Percentiles rank a stretch among this genome's conserved stretches.
Conservation (phyloP, 2,797 vertebrate species). For the Staurois parvus region DNA sequence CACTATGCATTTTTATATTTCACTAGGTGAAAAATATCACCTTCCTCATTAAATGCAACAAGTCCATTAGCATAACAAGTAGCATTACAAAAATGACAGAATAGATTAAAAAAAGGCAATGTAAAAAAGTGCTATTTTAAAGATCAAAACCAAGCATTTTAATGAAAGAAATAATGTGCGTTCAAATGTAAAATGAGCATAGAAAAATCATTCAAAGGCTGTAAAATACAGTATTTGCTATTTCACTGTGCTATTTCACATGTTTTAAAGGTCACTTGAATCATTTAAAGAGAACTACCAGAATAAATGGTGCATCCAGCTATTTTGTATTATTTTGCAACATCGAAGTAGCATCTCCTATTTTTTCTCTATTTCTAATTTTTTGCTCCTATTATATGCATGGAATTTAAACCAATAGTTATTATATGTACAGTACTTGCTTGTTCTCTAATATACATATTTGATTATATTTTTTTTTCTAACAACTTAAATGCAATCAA, state of each 20-base stretch:
- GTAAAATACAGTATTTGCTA: slow-evolving; percentile 30
- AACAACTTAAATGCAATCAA: background rate
- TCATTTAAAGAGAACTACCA: slow-evolving; percentile 44
- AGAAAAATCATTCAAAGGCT: slow-evolving; percentile 40
- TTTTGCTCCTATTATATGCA: background rate
- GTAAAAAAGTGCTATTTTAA: slow-evolving; percentile 37
- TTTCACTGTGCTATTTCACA: slow-evolving; percentile 39
- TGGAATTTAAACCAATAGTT: background rate
- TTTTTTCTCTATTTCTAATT: too few relatives aligned
- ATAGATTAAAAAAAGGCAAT: too few relatives aligned
- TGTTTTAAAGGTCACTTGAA: slow-evolving; percentile 51
- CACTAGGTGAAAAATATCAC: background rate
- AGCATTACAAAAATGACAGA: slow-evolving; percentile 37
- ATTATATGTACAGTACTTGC: slow-evolving; percentile 18
- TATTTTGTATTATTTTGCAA: slow-evolving; percentile 40
- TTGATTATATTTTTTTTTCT: background rate
- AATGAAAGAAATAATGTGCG: slow-evolving; percentile 49
- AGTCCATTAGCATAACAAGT: slow-evolving; percentile 31
- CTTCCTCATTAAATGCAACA: slow-evolving; percentile 37
- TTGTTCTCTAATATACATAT: slow-evolving; percentile 13
- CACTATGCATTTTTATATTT: slow-evolving; percentile 7
- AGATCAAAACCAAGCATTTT: slow-evolving; percentile 46
- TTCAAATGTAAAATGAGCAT: slow-evolving; percentile 43
- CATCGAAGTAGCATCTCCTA: slow-evolving; percentile 8
- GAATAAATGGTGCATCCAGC: slow-evolving; percentile 38